Conservation (phyloP, 2,888 invertebrate genomes). For the Xylocampa areola region DNA sequence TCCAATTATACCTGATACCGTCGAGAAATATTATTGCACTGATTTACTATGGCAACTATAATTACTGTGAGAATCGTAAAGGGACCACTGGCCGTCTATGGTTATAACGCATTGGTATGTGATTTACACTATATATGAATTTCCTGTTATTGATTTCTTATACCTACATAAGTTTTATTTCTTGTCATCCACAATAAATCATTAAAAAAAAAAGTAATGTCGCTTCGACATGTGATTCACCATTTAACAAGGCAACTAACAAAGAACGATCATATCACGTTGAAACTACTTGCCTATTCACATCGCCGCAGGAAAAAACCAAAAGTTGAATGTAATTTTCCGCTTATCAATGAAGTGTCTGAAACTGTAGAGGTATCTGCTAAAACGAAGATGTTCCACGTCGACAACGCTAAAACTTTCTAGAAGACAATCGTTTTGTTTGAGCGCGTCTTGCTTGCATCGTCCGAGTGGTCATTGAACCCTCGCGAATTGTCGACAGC, state of each 20-base stretch:
- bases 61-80: constrained; percentile 84
- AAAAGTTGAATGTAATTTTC: constrained; percentile 35
- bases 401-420: constrained; percentile 56
- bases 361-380: constrained; percentile 38
- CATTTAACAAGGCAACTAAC: constrained; percentile 33
- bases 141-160: constrained; percentile 68
- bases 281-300: constrained; percentile 44
- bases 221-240: constrained; percentile 48
- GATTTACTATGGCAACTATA: constrained; percentile 77
- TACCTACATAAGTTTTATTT: constrained; percentile 57
- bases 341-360: constrained; percentile 43
- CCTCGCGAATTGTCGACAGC: constrained; percentile 77
- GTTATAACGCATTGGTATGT: constrained; percentile 63
- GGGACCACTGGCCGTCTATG: constrained; percentile 73
- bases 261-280: constrained; percentile 47
- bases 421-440: constrained; percentile 62
- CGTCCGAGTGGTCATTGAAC: constrained; percentile 79
- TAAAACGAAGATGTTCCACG: constrained; percentile 52
- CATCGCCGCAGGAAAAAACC: constrained; percentile 42
- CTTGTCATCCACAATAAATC: constrained; percentile 38
- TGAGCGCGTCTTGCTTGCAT: constrained; percentile 64
- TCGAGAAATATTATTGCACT: constrained; percentile 82
- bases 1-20: constrained; percentile 87
- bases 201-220: constrained; percentile 30
- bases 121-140: constrained; percentile 60